phyloP scores from a whole-genome alignment of 1,140 invertebrate genomes.

The Amyelois transitella region DNA sequence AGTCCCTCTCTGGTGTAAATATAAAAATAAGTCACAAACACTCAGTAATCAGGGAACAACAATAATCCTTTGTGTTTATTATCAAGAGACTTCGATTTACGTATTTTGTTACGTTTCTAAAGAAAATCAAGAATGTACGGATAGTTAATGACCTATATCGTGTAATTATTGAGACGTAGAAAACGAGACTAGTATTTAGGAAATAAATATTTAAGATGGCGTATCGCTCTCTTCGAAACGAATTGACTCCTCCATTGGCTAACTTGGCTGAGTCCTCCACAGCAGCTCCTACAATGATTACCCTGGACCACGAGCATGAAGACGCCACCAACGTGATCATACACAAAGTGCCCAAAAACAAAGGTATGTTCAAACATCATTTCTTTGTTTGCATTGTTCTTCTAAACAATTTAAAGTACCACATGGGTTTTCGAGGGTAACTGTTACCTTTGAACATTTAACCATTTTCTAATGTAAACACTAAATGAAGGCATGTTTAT shows the following conservation, averaged over 20 bases:
- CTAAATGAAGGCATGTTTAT: too few species aligned
- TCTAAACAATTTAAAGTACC: constrained; percentile 8
- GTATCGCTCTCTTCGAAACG: constrained; percentile 57
- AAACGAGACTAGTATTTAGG: constrained; percentile 19
- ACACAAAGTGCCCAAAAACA: constrained; percentile 65
- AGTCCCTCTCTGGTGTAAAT: constrained; percentile 1
- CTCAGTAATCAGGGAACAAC: neutral
- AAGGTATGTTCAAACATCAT: constrained; percentile 32
- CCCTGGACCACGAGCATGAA: constrained; percentile 59
- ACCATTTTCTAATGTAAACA: neutral
- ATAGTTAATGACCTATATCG: constrained; percentile 41
- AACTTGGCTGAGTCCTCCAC: constrained; percentile 34
- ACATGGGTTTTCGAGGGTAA: neutral
- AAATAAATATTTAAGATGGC: constrained; percentile 36
- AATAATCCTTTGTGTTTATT: constrained; percentile 38
- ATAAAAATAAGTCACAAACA: neutral
- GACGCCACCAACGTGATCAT: constrained; percentile 62
- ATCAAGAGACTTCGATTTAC: constrained; percentile 33
- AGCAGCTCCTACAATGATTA: constrained; percentile 48
- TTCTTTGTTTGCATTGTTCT: constrained; percentile 22
- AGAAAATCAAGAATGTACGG: constrained; percentile 59
- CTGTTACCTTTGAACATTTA: neutral
- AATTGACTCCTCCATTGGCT: constrained; percentile 49
- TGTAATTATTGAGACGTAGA: constrained; percentile 44
- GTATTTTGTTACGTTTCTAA: constrained; percentile 45